Conservation (phyloP, 2,113 vertebrate genomes). For the Passer montanus region DNA sequence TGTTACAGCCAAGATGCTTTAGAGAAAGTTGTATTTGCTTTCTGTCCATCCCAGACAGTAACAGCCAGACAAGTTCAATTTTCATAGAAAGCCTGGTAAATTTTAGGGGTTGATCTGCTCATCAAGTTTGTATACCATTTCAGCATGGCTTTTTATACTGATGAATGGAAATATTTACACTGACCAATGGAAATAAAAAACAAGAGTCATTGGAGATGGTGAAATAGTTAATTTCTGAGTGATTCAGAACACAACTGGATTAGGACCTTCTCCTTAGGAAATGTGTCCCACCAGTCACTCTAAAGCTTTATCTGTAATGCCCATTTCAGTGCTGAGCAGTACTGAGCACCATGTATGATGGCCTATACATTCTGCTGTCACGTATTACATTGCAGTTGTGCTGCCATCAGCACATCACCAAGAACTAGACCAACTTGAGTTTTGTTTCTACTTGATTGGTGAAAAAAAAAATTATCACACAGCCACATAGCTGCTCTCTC, state of each 20-base stretch:
- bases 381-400: fast-evolving
- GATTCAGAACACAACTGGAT: not conserved
- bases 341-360: not conserved
- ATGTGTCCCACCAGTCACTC: not conserved
- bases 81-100: not conserved
- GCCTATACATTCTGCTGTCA: not conserved
- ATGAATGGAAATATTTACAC: not conserved
- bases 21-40: not conserved
- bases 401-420: not conserved
- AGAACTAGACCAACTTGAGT: not conserved
- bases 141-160: not conserved
- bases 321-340: not conserved
- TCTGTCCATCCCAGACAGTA: not conserved
- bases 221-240: not conserved
- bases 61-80: not conserved
- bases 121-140: not conserved
- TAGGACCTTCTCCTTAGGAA: not conserved
- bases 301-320: not conserved
- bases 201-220: not conserved
- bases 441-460: not conserved
- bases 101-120: not conserved
- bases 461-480: not conserved
- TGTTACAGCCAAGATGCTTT: not conserved
- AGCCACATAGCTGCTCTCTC: not conserved
- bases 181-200: not conserved